These are phyloP conservation scores for Aspiorhynchus laticeps DNA, from an alignment of 2,113 vertebrate species.

Conservation along the genomic window DNA sequence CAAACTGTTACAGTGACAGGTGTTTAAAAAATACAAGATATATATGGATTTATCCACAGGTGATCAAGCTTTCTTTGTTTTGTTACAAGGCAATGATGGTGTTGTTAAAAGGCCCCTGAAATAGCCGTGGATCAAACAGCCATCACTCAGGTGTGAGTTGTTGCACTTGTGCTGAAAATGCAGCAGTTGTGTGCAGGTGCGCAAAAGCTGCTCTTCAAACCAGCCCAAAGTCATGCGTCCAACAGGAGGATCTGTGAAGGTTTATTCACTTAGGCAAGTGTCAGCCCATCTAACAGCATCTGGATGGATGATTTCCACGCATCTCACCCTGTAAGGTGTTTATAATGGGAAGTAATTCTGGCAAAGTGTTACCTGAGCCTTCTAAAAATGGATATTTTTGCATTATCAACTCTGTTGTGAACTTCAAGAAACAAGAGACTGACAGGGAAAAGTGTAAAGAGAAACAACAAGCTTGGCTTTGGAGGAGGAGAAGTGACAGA, in stretches of 20 bases:
- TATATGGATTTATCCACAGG: background rate
- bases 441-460: constrained; percentile 7
- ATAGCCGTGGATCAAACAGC: constrained; percentile 35
- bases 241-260: background rate
- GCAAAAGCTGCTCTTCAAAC: background rate
- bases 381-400: constrained; percentile 34
- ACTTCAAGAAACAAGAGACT: constrained; percentile 31
- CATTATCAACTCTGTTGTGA: constrained; percentile 20
- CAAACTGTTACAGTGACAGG: background rate
- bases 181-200: constrained; percentile 5
- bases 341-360: constrained; percentile 46
- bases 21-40: background rate
- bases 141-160: constrained; percentile 34
- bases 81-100: background rate
- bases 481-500: constrained; percentile 18
- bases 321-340: background rate
- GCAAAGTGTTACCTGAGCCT: constrained; percentile 45
- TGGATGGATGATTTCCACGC: background rate
- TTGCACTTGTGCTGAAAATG: constrained; percentile 26
- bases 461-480: constrained; percentile 22
- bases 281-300: background rate
- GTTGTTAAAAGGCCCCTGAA: background rate
- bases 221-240: background rate
- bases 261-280: background rate
- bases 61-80: background rate